These are phyloP conservation scores for Apomyelois bistriatella DNA, from an alignment of 2,888 invertebrate genomes.

Conservation along the genomic window DNA sequence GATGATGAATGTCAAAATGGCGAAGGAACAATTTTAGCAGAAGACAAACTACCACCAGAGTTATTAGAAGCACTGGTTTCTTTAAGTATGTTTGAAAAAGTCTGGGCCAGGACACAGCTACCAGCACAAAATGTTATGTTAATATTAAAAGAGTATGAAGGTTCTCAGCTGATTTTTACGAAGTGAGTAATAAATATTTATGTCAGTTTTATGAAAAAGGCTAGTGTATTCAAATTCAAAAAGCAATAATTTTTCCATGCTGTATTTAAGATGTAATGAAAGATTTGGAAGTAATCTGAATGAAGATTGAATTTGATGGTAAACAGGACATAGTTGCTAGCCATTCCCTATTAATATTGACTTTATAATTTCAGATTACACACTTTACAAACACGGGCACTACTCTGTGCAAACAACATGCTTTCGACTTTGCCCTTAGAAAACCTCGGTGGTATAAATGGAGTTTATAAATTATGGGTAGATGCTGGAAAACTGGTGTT, in stretches of 20 bases:
- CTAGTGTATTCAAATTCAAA: no score
- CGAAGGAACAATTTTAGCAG: constrained; percentile 50
- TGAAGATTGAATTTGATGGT: no score
- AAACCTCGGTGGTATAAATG: constrained; percentile 82
- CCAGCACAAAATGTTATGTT: constrained; percentile 78
- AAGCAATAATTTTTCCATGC: no score
- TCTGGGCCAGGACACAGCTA: constrained; percentile 73
- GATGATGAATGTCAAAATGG: constrained; percentile 70
- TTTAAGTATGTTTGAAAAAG: constrained; percentile 80
- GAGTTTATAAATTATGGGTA: constrained; percentile 83
- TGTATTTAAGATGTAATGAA: no score
- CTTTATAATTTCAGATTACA: constrained; percentile 58
- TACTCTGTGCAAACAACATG: constrained; percentile 86
- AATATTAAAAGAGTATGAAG: constrained; percentile 74
- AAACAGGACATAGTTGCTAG: no score
- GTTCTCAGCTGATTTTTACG: constrained; percentile 65
- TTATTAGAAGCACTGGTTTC: constrained; percentile 81
- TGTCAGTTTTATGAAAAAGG: no score
- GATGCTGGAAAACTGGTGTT: constrained; percentile 83
- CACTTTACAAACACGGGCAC: constrained; percentile 81
- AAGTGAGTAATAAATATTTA: constrained; percentile 51
- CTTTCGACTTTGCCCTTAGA: constrained; percentile 81
- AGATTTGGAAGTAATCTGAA: no score
- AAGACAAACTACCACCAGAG: constrained; percentile 77
- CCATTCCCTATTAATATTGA: neutral